phyloP scores from a whole-genome alignment of 2,888 invertebrate species.

The Pyrgus malvae region DNA sequence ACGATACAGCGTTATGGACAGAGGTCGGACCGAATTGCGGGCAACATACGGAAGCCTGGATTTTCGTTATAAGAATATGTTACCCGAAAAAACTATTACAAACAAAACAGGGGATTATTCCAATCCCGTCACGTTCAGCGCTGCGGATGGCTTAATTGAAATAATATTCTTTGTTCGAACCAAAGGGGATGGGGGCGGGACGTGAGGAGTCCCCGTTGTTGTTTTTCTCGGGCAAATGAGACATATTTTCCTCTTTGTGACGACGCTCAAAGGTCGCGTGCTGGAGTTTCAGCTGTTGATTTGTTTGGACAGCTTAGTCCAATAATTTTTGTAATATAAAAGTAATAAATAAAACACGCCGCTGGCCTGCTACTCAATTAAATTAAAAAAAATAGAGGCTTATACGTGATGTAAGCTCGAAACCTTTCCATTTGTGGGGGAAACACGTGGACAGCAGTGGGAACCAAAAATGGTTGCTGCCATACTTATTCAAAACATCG shows the following conservation, averaged over 20 bases:
- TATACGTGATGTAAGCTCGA: too few relatives aligned
- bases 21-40: conserved; percentile 10
- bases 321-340: too few relatives aligned
- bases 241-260: conserved; percentile 73
- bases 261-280: conserved; percentile 57
- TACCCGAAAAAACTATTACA: conserved; percentile 22
- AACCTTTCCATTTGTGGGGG: too few relatives aligned
- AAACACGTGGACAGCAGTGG: too few relatives aligned
- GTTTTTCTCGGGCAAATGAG: conserved; percentile 64
- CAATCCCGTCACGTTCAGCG: conserved; percentile 31
- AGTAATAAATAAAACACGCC: too few relatives aligned
- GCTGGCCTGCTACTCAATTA: too few relatives aligned
- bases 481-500: too few relatives aligned
- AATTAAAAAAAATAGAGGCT: too few relatives aligned
- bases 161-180: conserved; percentile 71
- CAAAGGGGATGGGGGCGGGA: conserved; percentile 64
- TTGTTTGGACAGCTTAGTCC: neutral
- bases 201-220: conserved; percentile 45
- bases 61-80: conserved; percentile 17
- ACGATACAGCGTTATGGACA: neutral
- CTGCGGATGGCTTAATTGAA: conserved; percentile 59
- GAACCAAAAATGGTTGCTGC: too few relatives aligned
- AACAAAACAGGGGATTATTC: conserved; percentile 24
- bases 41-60: neutral
- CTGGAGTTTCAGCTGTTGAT: conserved; percentile 37